Evolutionary conservation across 2,797 vertebrate species (phyloP), one percentile per base, ranked within the genome.

Genomic region (Champsocephalus gunnari): DNA sequence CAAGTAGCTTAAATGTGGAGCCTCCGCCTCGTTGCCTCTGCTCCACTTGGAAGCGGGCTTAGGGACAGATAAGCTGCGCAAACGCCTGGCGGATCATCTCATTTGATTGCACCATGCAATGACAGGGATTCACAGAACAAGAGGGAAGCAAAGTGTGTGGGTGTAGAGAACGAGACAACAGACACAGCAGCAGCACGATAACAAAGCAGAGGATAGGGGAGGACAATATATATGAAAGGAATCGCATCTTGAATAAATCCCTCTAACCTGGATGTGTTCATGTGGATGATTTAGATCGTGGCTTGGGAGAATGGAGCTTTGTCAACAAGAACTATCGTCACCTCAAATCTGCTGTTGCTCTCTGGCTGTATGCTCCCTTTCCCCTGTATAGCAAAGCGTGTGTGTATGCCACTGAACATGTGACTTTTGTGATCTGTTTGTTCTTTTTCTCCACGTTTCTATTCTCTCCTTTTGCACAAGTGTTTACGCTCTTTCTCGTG

Each of bases 301-400:
- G 73, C 41, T 86, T 71, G 48, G 54, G 69, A 78, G 73, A 80
- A 63, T 51, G 69, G 28, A 77, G 74, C 79, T 89, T 81, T 86
- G 80, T 86, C 84, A 87, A 87, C 71, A 85, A 76, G 56, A 81
- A 79, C 80, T 78, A 70, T 61, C 78, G 66, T 80, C 60, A 70
- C 41, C 68, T 67, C 62, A 67, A 84, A 66, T 77, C 56, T 77
- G 34, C 49, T 51, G 48, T 24, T 66, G 51, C 82, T 81, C 71
- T 79, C 13, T 12, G 1, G 57, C 72, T 65, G 63, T 50, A 47
- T 83, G 65, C 43, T 4, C 47, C n/a, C 51, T 64, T 19, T 49
- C 50, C 21, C 19, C 38, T 44, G 3, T 28, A n/a, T 10, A 59
- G 12, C 16, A 69, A 60, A 57, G 17, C 49, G 13, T 63, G 66